These are phyloP conservation scores for Carterocephalus palaemon DNA, from an alignment of 2,888 invertebrate genomes.

Conservation along the genomic window DNA sequence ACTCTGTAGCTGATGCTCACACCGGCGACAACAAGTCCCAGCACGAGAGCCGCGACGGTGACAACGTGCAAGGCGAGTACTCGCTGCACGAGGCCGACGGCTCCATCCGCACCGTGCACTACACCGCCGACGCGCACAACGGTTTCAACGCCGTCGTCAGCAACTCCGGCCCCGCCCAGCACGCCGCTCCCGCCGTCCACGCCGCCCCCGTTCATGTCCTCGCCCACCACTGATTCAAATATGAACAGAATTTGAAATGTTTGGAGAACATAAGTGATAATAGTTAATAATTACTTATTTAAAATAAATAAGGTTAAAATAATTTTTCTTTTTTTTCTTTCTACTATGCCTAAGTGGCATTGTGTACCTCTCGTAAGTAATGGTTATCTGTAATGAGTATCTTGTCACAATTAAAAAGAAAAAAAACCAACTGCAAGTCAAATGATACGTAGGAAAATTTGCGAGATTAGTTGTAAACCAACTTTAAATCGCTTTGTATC, in stretches of 20 bases:
- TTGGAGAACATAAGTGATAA: no score
- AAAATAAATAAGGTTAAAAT: no score
- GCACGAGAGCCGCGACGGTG: constrained; percentile 75
- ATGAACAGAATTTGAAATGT: background rate
- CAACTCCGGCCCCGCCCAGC: constrained; percentile 33
- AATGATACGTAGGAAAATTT: no score
- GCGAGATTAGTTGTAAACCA: no score
- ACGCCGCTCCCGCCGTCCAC: constrained; percentile 27
- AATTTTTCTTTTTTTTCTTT: no score
- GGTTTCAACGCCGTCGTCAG: constrained; percentile 48
- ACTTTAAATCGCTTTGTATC: no score
- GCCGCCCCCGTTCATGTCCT: constrained; percentile 24
- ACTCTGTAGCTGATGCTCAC: constrained; percentile 75
- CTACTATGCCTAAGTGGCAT: no score
- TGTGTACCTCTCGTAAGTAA: no score
- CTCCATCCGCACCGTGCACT: constrained; percentile 68
- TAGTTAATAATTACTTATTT: no score
- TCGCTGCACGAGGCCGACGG: constrained; percentile 66
- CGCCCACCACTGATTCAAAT: constrained; percentile 27
- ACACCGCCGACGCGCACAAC: constrained; percentile 64
- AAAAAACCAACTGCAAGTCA: no score
- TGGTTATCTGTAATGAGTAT: no score
- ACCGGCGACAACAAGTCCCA: constrained; percentile 80
- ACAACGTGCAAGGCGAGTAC: constrained; percentile 76
- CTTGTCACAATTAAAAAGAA: no score